These are phyloP conservation scores for Porites lobata DNA, from an alignment of 92 coral and sea anemone species.

Conservation along the genomic window DNA sequence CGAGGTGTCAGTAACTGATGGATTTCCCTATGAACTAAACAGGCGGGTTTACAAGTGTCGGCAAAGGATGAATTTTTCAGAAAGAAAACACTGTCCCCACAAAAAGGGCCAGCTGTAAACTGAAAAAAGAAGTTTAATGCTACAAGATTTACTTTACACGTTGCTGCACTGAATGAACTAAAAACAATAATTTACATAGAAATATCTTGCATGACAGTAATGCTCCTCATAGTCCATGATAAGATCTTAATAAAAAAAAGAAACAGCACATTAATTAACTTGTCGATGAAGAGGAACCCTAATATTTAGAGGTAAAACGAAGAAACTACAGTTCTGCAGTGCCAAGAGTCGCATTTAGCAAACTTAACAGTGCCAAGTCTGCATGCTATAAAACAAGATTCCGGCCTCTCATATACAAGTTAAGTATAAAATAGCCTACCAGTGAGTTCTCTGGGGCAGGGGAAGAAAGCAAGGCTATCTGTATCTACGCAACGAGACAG, in stretches of 20 bases:
- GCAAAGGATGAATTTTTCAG: background rate
- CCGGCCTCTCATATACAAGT: no score
- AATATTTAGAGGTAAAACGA: background rate
- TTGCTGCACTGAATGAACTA: background rate
- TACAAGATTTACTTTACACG: background rate
- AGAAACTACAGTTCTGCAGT: background rate
- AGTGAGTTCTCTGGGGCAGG: no score
- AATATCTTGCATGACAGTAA: background rate
- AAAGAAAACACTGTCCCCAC: background rate
- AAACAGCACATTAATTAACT: background rate
- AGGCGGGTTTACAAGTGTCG: background rate
- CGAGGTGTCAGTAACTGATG: no score
- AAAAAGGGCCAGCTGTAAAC: background rate
- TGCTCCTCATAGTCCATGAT: background rate
- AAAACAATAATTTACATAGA: background rate
- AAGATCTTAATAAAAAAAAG: background rate
- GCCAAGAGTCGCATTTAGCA: no score
- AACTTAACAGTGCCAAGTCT: no score
- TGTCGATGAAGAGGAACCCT: background rate
- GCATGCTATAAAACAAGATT: no score
- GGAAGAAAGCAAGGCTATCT: no score
- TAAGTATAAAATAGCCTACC: no score
- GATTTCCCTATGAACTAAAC: no score
- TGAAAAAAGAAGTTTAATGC: conserved; percentile 4
- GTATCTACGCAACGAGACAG: no score